Percentiles rank a stretch among this genome's conserved stretches.
Evolutionary conservation across 2,888 invertebrate species (phyloP).

Genomic region (Callyntrura guangdongensis): DNA sequence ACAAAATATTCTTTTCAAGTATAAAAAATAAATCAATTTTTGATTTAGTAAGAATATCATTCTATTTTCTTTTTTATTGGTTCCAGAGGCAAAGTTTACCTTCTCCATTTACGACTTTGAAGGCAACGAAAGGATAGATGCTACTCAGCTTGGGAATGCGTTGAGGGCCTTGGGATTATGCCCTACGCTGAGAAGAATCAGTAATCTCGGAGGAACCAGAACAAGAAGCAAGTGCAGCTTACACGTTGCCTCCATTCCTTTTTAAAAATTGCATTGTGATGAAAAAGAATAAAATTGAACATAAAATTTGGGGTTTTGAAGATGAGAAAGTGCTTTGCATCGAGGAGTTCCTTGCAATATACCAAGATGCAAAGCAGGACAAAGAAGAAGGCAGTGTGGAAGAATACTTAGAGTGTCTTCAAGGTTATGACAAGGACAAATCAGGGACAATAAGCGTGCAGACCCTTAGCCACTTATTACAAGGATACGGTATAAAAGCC

Average conservation of each 20-base stretch:
- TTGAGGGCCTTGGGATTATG: conserved; percentile 97
- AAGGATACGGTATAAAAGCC: conserved; percentile 92
- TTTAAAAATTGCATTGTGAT: too few species aligned
- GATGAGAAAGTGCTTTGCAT: conserved; percentile 57
- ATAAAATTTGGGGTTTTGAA: too few species aligned
- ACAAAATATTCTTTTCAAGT: too few species aligned
- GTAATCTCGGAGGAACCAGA: conserved; percentile 98
- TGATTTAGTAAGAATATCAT: too few species aligned
- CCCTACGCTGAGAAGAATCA: conserved; percentile 96
- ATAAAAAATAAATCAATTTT: too few species aligned
- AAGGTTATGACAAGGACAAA: conserved; percentile 99
- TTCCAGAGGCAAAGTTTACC: conserved; percentile 93
- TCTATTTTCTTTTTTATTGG: too few species aligned
- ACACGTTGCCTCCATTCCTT: neutral
- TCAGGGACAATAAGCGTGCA: conserved; percentile 98
- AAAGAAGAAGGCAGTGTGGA: conserved; percentile 99
- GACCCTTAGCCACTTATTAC: conserved; percentile 98
- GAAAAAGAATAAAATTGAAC: too few species aligned
- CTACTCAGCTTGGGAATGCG: conserved; percentile 96
- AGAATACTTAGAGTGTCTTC: conserved; percentile 99
- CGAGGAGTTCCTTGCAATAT: conserved; percentile 98
- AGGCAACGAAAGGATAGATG: conserved; percentile 96
- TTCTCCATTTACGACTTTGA: conserved; percentile 98
- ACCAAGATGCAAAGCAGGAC: conserved; percentile 97
- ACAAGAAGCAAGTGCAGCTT: conserved; percentile 91